A percentile compares a stretch with the other conserved stretches of the same genome.
These are phyloP conservation scores for Teleopsis dalmanni DNA, from an alignment of 1,140 invertebrate genomes.

Conservation along the genomic window DNA sequence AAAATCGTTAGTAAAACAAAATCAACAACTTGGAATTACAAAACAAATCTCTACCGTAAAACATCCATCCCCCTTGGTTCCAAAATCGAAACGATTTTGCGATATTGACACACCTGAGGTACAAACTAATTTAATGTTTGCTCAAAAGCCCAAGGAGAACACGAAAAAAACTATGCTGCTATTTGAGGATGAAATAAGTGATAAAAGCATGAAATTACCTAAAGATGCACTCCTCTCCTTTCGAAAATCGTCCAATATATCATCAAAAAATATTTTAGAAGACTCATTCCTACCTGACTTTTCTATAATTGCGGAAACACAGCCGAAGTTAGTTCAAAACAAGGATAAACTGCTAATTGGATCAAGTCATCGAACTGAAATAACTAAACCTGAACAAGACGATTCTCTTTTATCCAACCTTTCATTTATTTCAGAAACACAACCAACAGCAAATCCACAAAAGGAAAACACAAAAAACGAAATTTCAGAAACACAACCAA, in stretches of 20 bases:
- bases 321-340: background rate
- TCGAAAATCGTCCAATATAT: background rate
- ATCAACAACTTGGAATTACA: too few species aligned
- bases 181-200: constrained; percentile 2
- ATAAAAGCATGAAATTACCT: background rate
- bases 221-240: background rate
- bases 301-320: constrained; percentile 11
- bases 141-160: background rate
- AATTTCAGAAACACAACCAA: too few species aligned
- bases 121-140: background rate
- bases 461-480: too few species aligned
- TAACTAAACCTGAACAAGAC: background rate
- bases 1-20: too few species aligned
- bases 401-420: constrained; percentile 9
- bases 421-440: constrained; percentile 31
- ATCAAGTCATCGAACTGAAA: background rate
- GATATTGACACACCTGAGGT: constrained; percentile 18
- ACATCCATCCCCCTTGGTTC: constrained; percentile 16
- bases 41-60: too few species aligned
- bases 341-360: background rate
- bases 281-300: constrained; percentile 28
- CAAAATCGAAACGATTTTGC: constrained; percentile 18
- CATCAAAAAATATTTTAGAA: background rate
- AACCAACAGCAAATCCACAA: too few species aligned
- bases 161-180: too few species aligned